A percentile compares a stretch with the other conserved stretches of the same genome.
Conservation (phyloP, 2,113 vertebrate genomes). For the Neotragus moschatus region DNA sequence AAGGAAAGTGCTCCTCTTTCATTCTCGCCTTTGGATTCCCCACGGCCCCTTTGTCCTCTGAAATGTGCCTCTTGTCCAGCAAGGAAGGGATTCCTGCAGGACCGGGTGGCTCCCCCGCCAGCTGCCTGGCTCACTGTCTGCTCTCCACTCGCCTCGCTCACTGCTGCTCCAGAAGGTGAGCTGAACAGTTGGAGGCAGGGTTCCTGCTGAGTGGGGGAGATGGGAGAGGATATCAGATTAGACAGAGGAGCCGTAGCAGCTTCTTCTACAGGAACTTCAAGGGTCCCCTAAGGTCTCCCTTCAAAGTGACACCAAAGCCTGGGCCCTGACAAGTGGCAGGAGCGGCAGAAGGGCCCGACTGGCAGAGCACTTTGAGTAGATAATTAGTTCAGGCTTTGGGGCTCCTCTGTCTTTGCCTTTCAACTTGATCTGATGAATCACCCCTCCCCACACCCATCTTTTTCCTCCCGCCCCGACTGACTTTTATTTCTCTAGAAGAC, state of each 20-base stretch:
- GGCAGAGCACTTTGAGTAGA: neutral
- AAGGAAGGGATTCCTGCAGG: neutral
- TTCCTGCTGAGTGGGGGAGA: neutral
- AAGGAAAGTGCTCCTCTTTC: neutral
- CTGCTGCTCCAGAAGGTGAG: neutral
- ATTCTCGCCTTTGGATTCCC: neutral
- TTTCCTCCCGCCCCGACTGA: rapidly evolving
- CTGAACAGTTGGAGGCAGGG: neutral
- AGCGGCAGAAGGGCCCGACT: neutral
- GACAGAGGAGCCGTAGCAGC: rapidly evolving
- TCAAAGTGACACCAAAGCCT: neutral
- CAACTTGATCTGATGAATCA: neutral
- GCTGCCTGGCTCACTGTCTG: neutral
- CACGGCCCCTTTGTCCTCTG: neutral
- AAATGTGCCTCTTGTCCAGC: neutral
- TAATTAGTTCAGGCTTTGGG: neutral
- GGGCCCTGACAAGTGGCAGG: neutral
- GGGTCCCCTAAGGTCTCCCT: neutral
- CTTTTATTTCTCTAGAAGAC: slow-evolving; percentile 10
- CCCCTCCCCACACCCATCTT: neutral
- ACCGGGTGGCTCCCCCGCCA: neutral
- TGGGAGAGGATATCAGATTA: neutral
- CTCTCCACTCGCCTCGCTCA: neutral
- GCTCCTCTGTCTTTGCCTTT: slow-evolving; percentile 1
- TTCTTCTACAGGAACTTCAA: neutral